phyloP scores from a whole-genome alignment of 2,888 invertebrate genomes.

The Willowsia nigromaculata region DNA sequence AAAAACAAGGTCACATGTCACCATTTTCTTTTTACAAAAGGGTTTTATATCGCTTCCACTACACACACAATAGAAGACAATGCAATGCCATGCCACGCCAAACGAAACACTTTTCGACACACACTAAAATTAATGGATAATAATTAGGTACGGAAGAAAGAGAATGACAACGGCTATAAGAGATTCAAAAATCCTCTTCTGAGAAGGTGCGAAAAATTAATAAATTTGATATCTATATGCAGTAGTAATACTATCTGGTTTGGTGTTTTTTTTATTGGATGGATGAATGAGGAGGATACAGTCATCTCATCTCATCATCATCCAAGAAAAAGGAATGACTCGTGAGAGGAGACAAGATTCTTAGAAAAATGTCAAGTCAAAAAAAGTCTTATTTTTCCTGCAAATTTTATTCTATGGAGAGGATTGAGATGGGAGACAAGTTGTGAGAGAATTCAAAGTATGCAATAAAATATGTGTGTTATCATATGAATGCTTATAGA shows the following conservation, averaged over 20 bases:
- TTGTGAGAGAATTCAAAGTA: too few species aligned
- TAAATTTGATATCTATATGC: neutral
- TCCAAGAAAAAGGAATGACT: slow-evolving; percentile 32
- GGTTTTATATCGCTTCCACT: too few species aligned
- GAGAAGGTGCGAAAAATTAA: neutral
- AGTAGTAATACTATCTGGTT: neutral
- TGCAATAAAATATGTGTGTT: too few species aligned
- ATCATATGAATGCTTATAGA: too few species aligned
- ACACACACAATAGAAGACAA: neutral
- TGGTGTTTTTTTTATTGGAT: neutral
- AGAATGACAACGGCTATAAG: neutral
- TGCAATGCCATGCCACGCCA: slow-evolving; percentile 3
- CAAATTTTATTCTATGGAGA: neutral
- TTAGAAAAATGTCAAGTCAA: slow-evolving; percentile 54
- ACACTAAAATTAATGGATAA: neutral
- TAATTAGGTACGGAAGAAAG: neutral
- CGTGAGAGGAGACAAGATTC: slow-evolving; percentile 24
- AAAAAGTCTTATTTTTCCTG: neutral
- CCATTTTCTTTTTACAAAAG: slow-evolving; percentile 15
- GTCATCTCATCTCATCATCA: neutral
- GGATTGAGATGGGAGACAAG: too few species aligned
- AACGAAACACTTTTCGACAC: neutral
- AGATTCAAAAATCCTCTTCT: neutral
- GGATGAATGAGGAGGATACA: neutral
- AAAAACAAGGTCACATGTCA: slow-evolving; percentile 70